Percentiles rank a stretch among this genome's conserved stretches.
Evolutionary conservation across 2,888 invertebrate species (phyloP).

Genomic region (Beris morrisii): DNA sequence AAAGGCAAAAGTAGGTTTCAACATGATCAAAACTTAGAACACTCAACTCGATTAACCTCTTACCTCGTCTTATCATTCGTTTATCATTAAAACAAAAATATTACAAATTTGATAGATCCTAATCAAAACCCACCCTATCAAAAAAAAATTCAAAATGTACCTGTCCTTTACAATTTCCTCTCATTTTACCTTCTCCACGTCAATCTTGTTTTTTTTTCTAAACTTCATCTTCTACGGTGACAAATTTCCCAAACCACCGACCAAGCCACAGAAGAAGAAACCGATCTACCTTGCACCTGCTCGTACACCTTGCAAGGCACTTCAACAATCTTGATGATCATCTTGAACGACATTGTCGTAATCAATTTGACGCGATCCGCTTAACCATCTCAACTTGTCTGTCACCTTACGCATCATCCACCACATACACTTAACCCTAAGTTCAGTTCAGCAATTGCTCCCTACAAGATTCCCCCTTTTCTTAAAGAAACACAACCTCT

Average conservation of each 20-base stretch:
- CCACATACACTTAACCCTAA: conserved; percentile 1
- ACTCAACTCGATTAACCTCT: too few species aligned
- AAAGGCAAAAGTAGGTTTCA: too few species aligned
- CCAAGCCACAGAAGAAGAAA: conserved; percentile 3
- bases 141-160: too few species aligned
- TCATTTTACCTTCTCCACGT: background rate
- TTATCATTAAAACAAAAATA: too few species aligned
- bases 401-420: conserved; percentile 15
- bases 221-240: conserved; percentile 27
- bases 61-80: too few species aligned
- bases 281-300: conserved; percentile 30
- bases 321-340: conserved; percentile 4
- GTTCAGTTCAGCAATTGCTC: conserved; percentile 8
- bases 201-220: conserved; percentile 5
- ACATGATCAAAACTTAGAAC: too few species aligned
- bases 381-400: conserved; percentile 34
- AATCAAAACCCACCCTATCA: too few species aligned
- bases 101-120: too few species aligned
- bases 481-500: conserved; percentile 6
- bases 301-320: conserved; percentile 6
- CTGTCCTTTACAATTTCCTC: background rate
- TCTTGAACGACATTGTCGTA: conserved; percentile 33
- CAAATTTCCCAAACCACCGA: conserved; percentile 32
- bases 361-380: conserved; percentile 37
- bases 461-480: conserved; percentile 14